Evolutionary conservation across 2,888 invertebrate species (phyloP).

Genomic region (Drosophila infuscata): DNA sequence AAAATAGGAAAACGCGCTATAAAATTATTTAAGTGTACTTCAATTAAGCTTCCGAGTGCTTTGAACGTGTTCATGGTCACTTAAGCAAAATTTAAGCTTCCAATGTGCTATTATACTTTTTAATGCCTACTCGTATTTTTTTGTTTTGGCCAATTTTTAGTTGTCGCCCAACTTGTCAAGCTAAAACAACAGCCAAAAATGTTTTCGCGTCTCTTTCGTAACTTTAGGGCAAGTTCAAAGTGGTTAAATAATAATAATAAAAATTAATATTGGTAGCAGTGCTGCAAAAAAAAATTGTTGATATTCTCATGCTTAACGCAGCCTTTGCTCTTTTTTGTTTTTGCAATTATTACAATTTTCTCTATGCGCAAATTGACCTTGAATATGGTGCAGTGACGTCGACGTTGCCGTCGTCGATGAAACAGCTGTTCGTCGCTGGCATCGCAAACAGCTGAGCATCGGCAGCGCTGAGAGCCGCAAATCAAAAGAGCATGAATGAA

Average conservation of each 20-base stretch:
- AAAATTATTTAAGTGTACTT: slow-evolving; percentile 8
- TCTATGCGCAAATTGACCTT: slow-evolving; percentile 43
- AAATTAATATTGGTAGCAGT: not conserved
- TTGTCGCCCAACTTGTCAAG: slow-evolving; percentile 58
- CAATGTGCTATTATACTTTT: slow-evolving; percentile 33
- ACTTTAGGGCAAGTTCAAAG: slow-evolving; percentile 77
- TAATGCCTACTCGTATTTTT: slow-evolving; percentile 26
- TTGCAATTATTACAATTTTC: slow-evolving; percentile 18
- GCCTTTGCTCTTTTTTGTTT: slow-evolving; percentile 39
- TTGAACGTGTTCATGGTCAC: slow-evolving; percentile 67
- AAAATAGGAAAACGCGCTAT: not conserved
- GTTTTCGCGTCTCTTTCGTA: slow-evolving; percentile 78
- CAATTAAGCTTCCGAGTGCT: slow-evolving; percentile 53
- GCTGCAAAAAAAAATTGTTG: not conserved
- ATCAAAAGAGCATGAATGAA: slow-evolving; percentile 34
- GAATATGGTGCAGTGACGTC: slow-evolving; percentile 28
- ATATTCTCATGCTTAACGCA: not conserved
- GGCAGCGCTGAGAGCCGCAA: slow-evolving; percentile 19
- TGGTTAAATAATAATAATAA: slow-evolving; percentile 6
- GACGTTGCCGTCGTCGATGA: slow-evolving; percentile 15
- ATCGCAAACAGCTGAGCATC: slow-evolving; percentile 37
- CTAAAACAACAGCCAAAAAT: slow-evolving; percentile 56
- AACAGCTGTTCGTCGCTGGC: slow-evolving; percentile 45
- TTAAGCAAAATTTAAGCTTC: slow-evolving; percentile 42
- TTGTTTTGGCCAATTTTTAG: slow-evolving; percentile 67